phyloP scores from a whole-genome alignment of 2,113 vertebrate species.

The Cebus imitator region DNA sequence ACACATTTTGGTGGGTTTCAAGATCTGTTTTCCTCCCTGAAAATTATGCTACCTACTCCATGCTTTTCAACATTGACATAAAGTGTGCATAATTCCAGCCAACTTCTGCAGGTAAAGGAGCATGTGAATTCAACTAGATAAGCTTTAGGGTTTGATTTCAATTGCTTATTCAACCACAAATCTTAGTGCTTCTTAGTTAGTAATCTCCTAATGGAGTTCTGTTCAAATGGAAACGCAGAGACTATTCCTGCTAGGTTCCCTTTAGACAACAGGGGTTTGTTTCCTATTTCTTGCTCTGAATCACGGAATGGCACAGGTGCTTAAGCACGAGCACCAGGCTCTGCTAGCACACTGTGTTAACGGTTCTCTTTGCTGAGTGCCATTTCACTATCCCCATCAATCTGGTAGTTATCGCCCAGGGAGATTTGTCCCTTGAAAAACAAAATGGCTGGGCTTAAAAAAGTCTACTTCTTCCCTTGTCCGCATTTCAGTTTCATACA shows the following conservation, averaged over 20 bases:
- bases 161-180: conserved; percentile 62
- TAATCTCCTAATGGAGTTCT: conserved; percentile 70
- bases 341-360: conserved; percentile 58
- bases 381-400: conserved; percentile 68
- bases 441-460: conserved; percentile 73
- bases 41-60: not conserved
- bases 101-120: conserved; percentile 45
- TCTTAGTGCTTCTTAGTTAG: conserved; percentile 59
- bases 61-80: conserved; percentile 9
- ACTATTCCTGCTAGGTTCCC: conserved; percentile 18
- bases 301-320: conserved; percentile 41
- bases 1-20: not conserved
- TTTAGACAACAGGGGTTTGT: conserved; percentile 48
- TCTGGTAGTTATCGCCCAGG: conserved; percentile 71
- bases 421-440: conserved; percentile 79
- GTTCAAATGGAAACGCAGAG: conserved; percentile 54
- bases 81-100: conserved; percentile 43
- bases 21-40: not conserved
- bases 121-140: conserved; percentile 53
- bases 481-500: conserved; percentile 41
- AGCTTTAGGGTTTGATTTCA: conserved; percentile 70
- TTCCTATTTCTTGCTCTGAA: conserved; percentile 65
- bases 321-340: conserved; percentile 56
- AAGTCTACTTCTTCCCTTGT: conserved; percentile 52
- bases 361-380: conserved; percentile 54